Percentiles rank a stretch among this genome's conserved stretches.
phyloP scores from a whole-genome alignment of 92 coral and sea anemone species.

The Isaurus tuberculatus region DNA sequence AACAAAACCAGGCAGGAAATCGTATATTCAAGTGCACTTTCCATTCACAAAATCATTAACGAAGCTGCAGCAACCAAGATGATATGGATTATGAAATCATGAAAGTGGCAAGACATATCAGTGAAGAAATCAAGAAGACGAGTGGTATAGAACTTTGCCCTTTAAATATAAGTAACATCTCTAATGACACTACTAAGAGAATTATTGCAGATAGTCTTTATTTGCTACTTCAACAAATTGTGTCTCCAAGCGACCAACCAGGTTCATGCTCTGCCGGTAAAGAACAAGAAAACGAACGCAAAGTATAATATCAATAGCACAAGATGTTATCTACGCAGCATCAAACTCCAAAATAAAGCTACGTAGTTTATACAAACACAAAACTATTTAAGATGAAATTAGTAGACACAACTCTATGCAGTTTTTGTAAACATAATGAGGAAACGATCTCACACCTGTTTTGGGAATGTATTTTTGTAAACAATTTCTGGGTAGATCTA shows the following conservation, averaged over 20 bases:
- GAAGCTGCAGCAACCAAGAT: conserved; percentile 31
- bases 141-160: conserved; percentile 51
- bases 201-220: conserved; percentile 41
- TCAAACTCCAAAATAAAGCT: conserved; percentile 45
- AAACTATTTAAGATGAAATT: no score
- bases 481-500: no score
- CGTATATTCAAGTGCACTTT: conserved; percentile 54
- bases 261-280: background rate
- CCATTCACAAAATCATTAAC: conserved; percentile 63
- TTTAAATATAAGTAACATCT: conserved; percentile 15
- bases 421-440: no score
- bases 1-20: conserved; percentile 57
- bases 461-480: no score
- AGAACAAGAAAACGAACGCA: conserved; percentile 9
- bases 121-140: conserved; percentile 49
- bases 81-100: background rate
- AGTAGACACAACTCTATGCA: no score
- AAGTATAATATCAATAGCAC: conserved; percentile 52
- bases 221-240: conserved; percentile 38
- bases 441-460: no score
- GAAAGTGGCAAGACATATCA: conserved; percentile 29
- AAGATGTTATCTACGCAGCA: conserved; percentile 53
- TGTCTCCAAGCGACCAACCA: conserved; percentile 4
- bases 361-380: no score
- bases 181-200: conserved; percentile 27